Percentiles rank a stretch among this genome's conserved stretches.
phyloP scores from a whole-genome alignment of 1,140 invertebrate genomes.

The Scaptomyza pallida region DNA sequence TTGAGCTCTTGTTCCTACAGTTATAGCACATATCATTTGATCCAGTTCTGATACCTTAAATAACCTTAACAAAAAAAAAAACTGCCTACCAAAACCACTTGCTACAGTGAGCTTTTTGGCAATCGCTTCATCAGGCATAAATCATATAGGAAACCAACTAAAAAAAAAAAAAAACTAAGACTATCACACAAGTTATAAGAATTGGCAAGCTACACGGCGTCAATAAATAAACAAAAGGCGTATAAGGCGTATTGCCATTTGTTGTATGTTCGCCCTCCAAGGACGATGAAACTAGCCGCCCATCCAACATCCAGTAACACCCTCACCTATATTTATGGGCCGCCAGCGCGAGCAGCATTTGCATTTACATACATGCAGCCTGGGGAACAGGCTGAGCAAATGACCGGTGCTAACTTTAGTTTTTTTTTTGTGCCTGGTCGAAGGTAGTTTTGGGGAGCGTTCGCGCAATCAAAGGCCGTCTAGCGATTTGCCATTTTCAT shows the following conservation, averaged over 20 bases:
- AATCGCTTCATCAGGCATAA: constrained; percentile 63
- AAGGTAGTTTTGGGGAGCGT: constrained; percentile 1
- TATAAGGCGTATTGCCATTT: constrained; percentile 51
- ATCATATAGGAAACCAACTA: constrained; percentile 43
- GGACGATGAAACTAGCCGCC: constrained; percentile 68
- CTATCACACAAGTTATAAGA: constrained; percentile 73
- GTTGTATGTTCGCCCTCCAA: constrained; percentile 56
- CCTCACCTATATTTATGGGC: constrained; percentile 71
- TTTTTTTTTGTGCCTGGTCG: constrained; percentile 4
- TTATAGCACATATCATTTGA: constrained; percentile 7
- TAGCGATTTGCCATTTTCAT: constrained; percentile 81
- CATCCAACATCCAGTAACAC: constrained; percentile 46
- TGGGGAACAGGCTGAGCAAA: constrained; percentile 66
- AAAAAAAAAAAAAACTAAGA: constrained; percentile 23
- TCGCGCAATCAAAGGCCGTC: constrained; percentile 77
- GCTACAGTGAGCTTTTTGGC: constrained; percentile 42
- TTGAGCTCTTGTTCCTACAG: neutral
- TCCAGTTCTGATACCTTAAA: constrained; percentile 15
- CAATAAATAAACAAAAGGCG: constrained; percentile 81
- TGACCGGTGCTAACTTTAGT: constrained; percentile 59
- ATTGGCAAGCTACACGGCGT: constrained; percentile 71
- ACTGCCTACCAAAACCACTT: constrained; percentile 7
- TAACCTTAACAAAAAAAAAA: constrained; percentile 22
- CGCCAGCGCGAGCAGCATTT: constrained; percentile 47
- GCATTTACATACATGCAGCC: constrained; percentile 61